Base-by-base conservation (phyloP, 2,113 vertebrate species). In the Pimephales promelas region DNA sequence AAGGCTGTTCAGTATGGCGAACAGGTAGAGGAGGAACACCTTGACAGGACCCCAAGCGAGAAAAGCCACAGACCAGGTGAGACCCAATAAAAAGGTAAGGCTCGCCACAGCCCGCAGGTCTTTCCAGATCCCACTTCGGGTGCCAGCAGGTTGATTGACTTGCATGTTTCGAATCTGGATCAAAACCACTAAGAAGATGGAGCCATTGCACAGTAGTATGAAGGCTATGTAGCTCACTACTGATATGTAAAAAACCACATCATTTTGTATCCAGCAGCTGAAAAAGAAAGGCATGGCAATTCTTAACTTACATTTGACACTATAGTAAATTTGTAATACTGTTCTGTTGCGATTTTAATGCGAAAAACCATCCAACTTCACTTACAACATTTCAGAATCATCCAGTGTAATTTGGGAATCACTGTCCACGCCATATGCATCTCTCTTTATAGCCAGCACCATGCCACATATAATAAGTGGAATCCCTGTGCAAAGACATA, bases 261-360 rank as follows among this genome's bases (percentile, higher is more conserved):
- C 79, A 22, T 96, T 89, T 84, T 95, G 92, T 82, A 99, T 90
- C 96, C 97, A 98, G 87, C 97, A 98, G 66, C 97, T 99, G 92
- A 68, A 84, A 88, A 10, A 81, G 16, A 79, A 36, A 76, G 2
- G 9, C 5, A 20, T 28, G 10, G 2, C 9, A 10, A n/a, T 2
- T 20, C 16, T 52, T 54, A 5, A 40, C 8, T 11, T 47, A 10
- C 34, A 40, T 68, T 68, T 10, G 4, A 40, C 64, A 40, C 36
- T 34, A 73, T 49, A n/a, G 24, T 73, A 43, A 57, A 26, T 74
- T 49, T n/a, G 22, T 20, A 73, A 28, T 74, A 24, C 71, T 49
- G 3, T 28, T 34, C 36, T 47, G 16, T 22, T 40, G 18, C 2
- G 22, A 28, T 81, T 26, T 70, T 14, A 18, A 36, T 72, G 45